Base-by-base conservation (phyloP, 1,140 invertebrate genomes). In the Odontomachus brunneus region DNA sequence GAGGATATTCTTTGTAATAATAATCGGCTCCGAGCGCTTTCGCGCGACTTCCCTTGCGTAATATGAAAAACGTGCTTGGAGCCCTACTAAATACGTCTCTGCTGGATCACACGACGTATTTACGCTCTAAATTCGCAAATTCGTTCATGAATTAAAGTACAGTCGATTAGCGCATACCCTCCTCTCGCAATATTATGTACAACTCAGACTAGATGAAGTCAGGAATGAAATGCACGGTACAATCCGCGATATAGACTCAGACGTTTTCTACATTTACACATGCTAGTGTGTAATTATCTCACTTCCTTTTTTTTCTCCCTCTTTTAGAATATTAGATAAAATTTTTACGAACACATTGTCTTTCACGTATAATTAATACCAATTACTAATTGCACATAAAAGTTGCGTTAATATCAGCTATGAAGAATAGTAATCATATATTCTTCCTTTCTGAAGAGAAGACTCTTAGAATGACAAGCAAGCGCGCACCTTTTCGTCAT, bases 161-260 rank as follows among this genome's bases (percentile, higher is more conserved):
- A 78, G 48, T 66, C 7, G 19, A 78, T 78, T 82, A 71, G 17
- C 29, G 3, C n/a, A n/a, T 59, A 83, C 57, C 15, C 62, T 75
- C 33, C 22, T 78, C 65, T 33, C 29, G 33, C 55, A 78, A 44
- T 22, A 29, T 74, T 83, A 80, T 74, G 22, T 86, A 87, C 73
- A 78, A n/a, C 15, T 24, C 73, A 53, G 73, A 87, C 85, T 86
- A 86, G 72, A 86, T 12, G 29, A 87, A 83, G 29, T 78, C 49
- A 55, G 55, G 33, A 87, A 78, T 76, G 66, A 24, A 78, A 86
- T 87, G 73, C 24, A 78, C 51, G 15, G 17, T 57, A 69, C 51
- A 80, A 83, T 62, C 14, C 26, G 53, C 15, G 26, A 83, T 62
- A 76, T 33, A 83, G 38, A 51, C 12, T 86, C 33, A 69, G 5